Base-by-base conservation (phyloP, 2,797 vertebrate species). In the Darevskia nairensis region DNA sequence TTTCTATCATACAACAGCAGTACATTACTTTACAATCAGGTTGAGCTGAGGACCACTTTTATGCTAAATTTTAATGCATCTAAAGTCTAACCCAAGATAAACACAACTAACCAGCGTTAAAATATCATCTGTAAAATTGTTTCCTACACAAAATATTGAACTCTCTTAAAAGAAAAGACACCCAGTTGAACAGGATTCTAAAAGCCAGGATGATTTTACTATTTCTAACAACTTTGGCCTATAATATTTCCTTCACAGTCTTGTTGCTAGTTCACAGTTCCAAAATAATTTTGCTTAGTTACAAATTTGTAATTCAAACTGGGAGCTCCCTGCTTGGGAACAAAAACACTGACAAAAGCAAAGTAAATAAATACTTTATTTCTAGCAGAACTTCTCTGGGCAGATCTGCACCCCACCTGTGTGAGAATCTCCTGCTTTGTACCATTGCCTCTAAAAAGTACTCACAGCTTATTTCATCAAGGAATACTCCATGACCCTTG, bases 1-100 rank as follows among this genome's bases (percentile, higher is more conserved):
- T 90, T 84, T 88, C 69, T 74, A 80, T 86, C 83, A 76, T 85
- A 83, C 32, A 82, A 85, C 74, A 89, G 46, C 29, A 84, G 84
- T 90, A 88, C 50, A 88, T 87, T 19, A 74, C n/a, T 50, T 88
- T 35, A 86, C 86, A 89, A 32, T 32, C 27, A 80, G 19, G 25
- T 72, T 86, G 77, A 78, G 29, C 46, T 88, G 19, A 80, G 39
- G 86, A 88, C 68, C 72, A 9, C 21, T 41, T 85, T 81, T 88
- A 85, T 46, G 4, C 8, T 82, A 23, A 41, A 88, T 85, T 87
- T 25, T 39, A 91, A 84, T 74, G 5, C 55, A 84, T 85, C 88
- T 88, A 71, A 61, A 90, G 71, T 64, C 76, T 25, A 90, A 88
- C 39, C 39, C 76, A 88, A 29, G 81, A 85, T 50, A 74, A 91